These are phyloP conservation scores for Parauchenoglanis ngamensis DNA, from an alignment of 2,797 vertebrate species.

Conservation along the genomic window DNA sequence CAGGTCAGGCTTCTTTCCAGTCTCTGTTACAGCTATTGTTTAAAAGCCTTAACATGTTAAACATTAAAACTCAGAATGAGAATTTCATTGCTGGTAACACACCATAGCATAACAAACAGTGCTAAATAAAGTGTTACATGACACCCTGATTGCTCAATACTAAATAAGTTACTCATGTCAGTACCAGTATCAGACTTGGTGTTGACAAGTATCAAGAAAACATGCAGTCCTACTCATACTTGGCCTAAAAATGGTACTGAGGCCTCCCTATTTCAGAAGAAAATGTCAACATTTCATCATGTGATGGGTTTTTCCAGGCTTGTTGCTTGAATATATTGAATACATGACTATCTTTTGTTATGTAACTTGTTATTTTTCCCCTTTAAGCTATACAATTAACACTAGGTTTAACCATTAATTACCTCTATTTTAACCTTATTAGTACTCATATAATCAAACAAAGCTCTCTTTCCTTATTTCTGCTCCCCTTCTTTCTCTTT, in stretches of 20 bases:
- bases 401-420: background rate
- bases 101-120: background rate
- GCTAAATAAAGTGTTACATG: background rate
- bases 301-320: background rate
- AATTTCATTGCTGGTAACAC: background rate
- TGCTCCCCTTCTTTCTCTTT: slow-evolving; percentile 13
- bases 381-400: background rate
- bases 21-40: background rate
- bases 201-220: too few relatives aligned
- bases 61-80: background rate
- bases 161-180: background rate
- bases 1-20: too few relatives aligned
- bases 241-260: background rate
- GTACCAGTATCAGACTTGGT: background rate
- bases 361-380: background rate
- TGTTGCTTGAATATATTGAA: background rate
- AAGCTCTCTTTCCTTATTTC: background rate
- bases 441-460: background rate
- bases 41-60: background rate
- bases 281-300: background rate
- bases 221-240: background rate
- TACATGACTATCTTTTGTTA: background rate
- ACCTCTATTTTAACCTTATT: background rate
- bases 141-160: background rate
- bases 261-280: background rate